A percentile compares a stretch with the other conserved stretches of the same genome.
These are phyloP conservation scores for Archegozetes longisetosus DNA, from an alignment of 1,140 invertebrate species.

Conservation along the genomic window DNA sequence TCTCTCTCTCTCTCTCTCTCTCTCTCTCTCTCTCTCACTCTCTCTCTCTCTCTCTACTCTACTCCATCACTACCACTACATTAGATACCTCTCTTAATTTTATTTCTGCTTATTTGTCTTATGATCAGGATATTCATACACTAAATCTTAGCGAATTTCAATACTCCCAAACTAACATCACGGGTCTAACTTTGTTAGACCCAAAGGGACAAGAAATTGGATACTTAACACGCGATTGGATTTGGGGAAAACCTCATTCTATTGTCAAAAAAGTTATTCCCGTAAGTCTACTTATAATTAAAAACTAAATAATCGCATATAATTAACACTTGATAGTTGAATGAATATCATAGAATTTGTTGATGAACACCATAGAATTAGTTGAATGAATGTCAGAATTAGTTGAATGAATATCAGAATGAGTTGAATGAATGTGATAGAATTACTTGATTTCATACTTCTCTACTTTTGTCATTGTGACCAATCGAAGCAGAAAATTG, in stretches of 20 bases:
- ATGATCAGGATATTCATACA: conserved; percentile 16
- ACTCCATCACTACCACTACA: background rate
- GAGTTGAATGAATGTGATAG: too few relatives aligned
- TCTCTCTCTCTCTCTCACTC: background rate
- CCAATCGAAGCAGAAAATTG: too few relatives aligned
- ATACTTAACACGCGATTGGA: background rate
- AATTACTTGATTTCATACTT: too few relatives aligned
- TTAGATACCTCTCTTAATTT: background rate
- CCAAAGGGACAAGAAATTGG: conserved; percentile 37
- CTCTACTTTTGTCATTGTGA: too few relatives aligned
- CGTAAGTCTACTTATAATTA: background rate
- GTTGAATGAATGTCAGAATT: too few relatives aligned
- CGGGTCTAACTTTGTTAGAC: conserved; percentile 19
- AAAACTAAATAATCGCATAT: background rate
- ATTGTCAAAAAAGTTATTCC: background rate
- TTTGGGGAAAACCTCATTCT: background rate
- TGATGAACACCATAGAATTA: too few relatives aligned
- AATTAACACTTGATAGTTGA: too few relatives aligned
- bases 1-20: background rate
- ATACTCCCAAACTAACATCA: conserved; percentile 20
- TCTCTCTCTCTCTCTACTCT: background rate
- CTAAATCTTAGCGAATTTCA: conserved; percentile 20
- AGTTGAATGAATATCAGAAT: too few relatives aligned
- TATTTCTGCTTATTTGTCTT: background rate
- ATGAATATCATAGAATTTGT: too few relatives aligned